Percentiles rank a stretch among this genome's conserved stretches.
phyloP scores from a whole-genome alignment of 2,888 invertebrate species.

The Andricus curvator region DNA sequence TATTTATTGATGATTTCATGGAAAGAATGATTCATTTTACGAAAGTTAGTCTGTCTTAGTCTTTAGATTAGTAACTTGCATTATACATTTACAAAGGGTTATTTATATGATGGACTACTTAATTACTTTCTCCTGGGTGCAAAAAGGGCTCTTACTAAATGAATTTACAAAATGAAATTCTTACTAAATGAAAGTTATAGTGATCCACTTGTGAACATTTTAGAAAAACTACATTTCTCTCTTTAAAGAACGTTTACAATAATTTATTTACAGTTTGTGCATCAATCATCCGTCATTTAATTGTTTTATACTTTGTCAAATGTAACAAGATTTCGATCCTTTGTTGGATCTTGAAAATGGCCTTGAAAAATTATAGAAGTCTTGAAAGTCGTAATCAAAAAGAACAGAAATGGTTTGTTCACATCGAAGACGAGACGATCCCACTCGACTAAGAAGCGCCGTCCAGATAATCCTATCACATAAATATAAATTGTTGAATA shows the following conservation, averaged over 20 bases:
- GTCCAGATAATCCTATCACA: constrained; percentile 26
- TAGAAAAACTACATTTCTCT: too few relatives aligned
- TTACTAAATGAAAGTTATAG: too few relatives aligned
- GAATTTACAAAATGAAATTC: too few relatives aligned
- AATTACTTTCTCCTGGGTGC: neutral
- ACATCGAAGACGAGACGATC: constrained; percentile 33
- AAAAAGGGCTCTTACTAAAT: too few relatives aligned
- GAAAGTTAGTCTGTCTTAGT: neutral
- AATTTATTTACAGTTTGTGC: neutral
- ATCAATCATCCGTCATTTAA: neutral
- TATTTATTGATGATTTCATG: neutral
- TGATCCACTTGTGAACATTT: too few relatives aligned
- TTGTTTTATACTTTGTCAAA: neutral
- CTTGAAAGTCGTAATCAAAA: constrained; percentile 24
- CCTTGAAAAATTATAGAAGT: constrained; percentile 18
- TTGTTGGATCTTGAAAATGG: neutral
- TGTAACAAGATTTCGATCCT: neutral
- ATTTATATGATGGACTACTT: neutral
- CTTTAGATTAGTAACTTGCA: too few relatives aligned
- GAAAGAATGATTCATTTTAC: neutral
- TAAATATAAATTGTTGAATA: constrained; percentile 3
- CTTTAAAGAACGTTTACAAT: neutral
- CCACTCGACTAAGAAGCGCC: constrained; percentile 8
- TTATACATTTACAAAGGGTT: neutral
- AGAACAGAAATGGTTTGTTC: constrained; percentile 46